Evolutionary conservation across 2,888 invertebrate species (phyloP), one percentile per base, ranked within the genome.

Genomic region (Merodon equestris): DNA sequence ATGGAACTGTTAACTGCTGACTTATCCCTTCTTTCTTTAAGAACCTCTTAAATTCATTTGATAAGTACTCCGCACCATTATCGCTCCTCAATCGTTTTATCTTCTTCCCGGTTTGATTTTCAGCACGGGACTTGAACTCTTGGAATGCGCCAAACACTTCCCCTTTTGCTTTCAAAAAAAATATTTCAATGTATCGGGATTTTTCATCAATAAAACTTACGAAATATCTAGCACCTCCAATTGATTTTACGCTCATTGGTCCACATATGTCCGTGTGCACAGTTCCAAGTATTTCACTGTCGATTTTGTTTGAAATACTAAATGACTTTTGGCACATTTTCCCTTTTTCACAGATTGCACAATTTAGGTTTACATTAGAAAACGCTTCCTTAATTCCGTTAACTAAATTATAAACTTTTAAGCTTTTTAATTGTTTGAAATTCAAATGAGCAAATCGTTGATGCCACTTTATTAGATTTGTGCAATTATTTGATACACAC

Each of bases 41-140:
- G 36, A 64, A 64, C 10, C 38, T 14, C 12, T 7, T 64, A 47
- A 64, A 64, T 14, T 34, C 9, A 1, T 10, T n/a, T 13, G 53
- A 47, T 1, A 54, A 12, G 19, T 19, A 47, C 12, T 47, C 64
- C n/a, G 38, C 40, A 4, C 57, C 53, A 40, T 54, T 58, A 34
- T 66, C 66, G 15, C 73, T 73, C 42, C 73, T 58, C 9, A 66
- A 13, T 1, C 27, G 40, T 15, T 70, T 71, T 12, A 77, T 61
- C 42, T 44, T 63, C 48, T 53, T 74, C 4, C 66, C 66, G 1
- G 67, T 68, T 14, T 61, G 40, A 9, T 14, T 45, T 36, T 74
- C 60, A 15, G 47, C 56, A 44, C 56, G 54, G n/a, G 42, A 13
- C 36, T 74, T 74, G 18, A 74, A 74, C 7, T 66, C 60, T 13